A percentile compares a stretch with the other conserved stretches of the same genome.
phyloP scores from a whole-genome alignment of 2,797 vertebrate genomes.

The Pteronotus mesoamericanus region DNA sequence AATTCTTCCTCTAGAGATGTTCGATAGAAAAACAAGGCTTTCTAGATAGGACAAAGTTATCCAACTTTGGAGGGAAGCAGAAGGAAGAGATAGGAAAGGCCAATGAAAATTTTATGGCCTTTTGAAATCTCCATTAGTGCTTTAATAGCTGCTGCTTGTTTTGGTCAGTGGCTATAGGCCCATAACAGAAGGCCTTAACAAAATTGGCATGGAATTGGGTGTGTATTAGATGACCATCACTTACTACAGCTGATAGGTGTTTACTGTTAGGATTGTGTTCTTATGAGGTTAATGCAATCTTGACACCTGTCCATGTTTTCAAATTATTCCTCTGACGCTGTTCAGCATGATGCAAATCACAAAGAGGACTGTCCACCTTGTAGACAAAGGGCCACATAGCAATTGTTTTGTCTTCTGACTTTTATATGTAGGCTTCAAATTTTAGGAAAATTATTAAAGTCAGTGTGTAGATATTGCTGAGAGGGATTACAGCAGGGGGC shows the following conservation, averaged over 20 bases:
- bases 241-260: not conserved
- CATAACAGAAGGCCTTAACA: not conserved
- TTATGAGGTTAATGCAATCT: not conserved
- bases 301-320: not conserved
- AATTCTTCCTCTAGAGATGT: not conserved
- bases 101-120: not conserved
- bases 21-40: not conserved
- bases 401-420: not conserved
- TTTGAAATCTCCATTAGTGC: not conserved
- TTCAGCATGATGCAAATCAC: not conserved
- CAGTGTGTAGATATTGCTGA: not conserved
- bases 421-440: slow-evolving; percentile 8
- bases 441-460: slow-evolving; percentile 45
- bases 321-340: not conserved
- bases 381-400: not conserved
- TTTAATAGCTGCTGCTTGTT: not conserved
- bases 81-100: not conserved
- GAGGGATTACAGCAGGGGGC: not conserved
- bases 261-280: not conserved
- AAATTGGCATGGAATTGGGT: not conserved
- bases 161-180: not conserved
- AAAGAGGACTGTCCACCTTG: not conserved
- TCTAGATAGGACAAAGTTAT: not conserved
- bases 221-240: not conserved
- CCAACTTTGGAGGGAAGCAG: not conserved